Conservation (phyloP, 1,140 invertebrate species). For the Nebria ingens region DNA sequence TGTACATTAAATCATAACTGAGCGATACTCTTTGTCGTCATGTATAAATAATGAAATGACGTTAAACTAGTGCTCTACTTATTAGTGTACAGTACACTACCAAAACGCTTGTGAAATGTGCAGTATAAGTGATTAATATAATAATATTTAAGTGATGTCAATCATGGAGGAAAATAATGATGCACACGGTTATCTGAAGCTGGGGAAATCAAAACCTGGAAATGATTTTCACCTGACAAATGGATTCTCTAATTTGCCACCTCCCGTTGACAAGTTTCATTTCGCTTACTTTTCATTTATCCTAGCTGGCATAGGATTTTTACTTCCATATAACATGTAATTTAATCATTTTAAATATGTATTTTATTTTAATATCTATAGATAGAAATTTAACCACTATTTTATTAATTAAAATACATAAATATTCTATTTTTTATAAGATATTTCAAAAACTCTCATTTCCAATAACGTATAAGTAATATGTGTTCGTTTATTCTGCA, state of each 20-base stretch:
- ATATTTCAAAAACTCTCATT: too few relatives aligned
- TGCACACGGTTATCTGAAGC: slow-evolving; percentile 30
- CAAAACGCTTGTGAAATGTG: neutral
- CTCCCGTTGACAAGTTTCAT: slow-evolving; percentile 65
- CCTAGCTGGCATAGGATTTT: slow-evolving; percentile 78
- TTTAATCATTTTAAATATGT: too few relatives aligned
- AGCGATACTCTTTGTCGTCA: neutral
- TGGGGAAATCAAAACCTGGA: slow-evolving; percentile 42
- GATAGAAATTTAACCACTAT: too few relatives aligned
- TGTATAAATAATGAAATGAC: neutral
- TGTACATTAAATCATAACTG: too few relatives aligned
- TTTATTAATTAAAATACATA: too few relatives aligned
- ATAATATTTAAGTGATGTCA: neutral
- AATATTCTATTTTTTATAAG: too few relatives aligned
- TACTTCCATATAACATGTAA: slow-evolving; percentile 84
- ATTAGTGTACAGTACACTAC: too few relatives aligned
- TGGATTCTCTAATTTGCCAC: slow-evolving; percentile 45
- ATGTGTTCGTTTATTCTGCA: too few relatives aligned
- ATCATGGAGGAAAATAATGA: slow-evolving; percentile 23
- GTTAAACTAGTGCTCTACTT: neutral
- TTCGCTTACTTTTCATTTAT: slow-evolving; percentile 70
- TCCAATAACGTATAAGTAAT: too few relatives aligned
- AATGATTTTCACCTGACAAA: slow-evolving; percentile 38
- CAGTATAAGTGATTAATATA: neutral
- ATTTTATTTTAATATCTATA: too few relatives aligned